Base-by-base conservation (phyloP, 2,888 invertebrate species). In the Tipula confusa region DNA sequence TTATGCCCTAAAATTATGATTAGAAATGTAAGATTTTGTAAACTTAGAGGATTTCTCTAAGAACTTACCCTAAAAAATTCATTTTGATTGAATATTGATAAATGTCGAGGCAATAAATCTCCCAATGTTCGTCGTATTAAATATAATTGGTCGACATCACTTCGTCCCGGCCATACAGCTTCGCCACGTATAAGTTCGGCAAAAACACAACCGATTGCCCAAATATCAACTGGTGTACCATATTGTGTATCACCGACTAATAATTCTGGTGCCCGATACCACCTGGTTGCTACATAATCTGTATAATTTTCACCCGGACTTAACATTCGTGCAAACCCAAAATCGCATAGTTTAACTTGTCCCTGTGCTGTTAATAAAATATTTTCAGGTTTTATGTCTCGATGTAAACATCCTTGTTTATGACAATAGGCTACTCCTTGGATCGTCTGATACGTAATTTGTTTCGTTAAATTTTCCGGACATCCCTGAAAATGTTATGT, bases 361-460 rank as follows among this genome's bases (percentile, higher is more conserved):
- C 98, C 98, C 85, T 95, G 95, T 84, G 94, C 93, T 13, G 98
- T 98, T 84, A 99, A 93, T 83, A 99, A 92, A 85, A 99, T 99
- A 90, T 99, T 99, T 91, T 99, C 99, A 0, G 99, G 99, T 89
- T 99, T 99, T 79, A 99, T 98, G 89, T 99, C 98, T 80, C 98
- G 92, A 88, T 98, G 98, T 87, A 98, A 96, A 90, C 97, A 97
- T 89, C 97, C 89, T 90, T 98, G 96, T 84, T 96, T 93, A 91
- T 99, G 99, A 89, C 99, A 99, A 91, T 98, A 99, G 83, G 96
- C 95, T 13, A 99, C 95, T 0, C 98, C 98, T 88, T 97, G 95
- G 82, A 99, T 91, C 80, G 98, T 97, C 91, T 99, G 99, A 94
- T 96, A 98, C 84, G 96, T 93, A 84, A 99, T 96, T 90, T 96